Evolutionary conservation across 37 sponge, comb jelly and placozoan species (phyloP), one percentile per base, ranked within the genome.

Genomic region (Ianthella basta): DNA sequence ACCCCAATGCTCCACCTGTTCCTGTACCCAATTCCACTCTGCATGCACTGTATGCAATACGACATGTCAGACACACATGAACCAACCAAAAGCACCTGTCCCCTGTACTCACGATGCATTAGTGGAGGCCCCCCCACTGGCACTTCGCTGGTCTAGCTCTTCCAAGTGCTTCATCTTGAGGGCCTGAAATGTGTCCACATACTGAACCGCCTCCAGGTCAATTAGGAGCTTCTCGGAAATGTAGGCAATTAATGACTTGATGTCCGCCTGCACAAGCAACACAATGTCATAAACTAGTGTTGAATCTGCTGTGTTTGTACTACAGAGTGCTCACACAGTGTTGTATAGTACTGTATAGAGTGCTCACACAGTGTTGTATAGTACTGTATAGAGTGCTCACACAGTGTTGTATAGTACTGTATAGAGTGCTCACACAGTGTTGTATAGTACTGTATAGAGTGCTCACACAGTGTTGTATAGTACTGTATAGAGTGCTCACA

Each of bases 141-240:
- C 33, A n/a, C 29, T 8, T 44, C 8, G 50, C 6, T 44, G 50
- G 50, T 44, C 93, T 20, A 84, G 23, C 16, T 88, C 82, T 84
- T 95, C 95, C 34, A 94, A 94, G 70, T 93, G 80, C 59, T 56
- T 65, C 21, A 88, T 78, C 64, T 91, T 89, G 13, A 98, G 86
- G 0, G 59, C 66, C 65, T 88, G 79, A 75, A 98, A 98, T 21
- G 94, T 95, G 56, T 59, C 56, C 39, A 96, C 94, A 55, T 98
- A 95, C 40, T 95, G 89, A 1, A 98, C 86, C 5, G 33, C 33
- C 37, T 91, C 82, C 65, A 98, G 64, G 18, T 72, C 63, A 0
- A 44, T 50, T 85, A 88, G 86, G 84, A 86, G 90, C 44, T 91
- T 89, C 57, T 95, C 95, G 6, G 88, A 88, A 20, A 87, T 84